Percentiles rank a stretch among this genome's conserved stretches.
Evolutionary conservation across 2,888 invertebrate species (phyloP).

Genomic region (Panorpa germanica): DNA sequence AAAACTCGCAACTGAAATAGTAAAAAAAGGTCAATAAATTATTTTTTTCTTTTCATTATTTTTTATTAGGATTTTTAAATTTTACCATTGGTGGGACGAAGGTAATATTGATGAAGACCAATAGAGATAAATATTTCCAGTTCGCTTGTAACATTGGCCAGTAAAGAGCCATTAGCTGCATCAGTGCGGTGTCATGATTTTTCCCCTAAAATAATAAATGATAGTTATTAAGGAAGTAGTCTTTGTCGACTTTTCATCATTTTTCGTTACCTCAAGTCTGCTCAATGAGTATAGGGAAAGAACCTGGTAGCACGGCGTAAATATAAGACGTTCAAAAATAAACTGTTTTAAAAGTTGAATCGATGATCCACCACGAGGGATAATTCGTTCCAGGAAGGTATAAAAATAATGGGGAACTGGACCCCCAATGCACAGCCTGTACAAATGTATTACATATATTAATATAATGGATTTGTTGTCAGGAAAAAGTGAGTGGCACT

Average conservation of each 20-base stretch:
- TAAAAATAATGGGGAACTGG: constrained; percentile 65
- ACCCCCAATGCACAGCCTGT: constrained; percentile 60
- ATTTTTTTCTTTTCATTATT: constrained; percentile 2
- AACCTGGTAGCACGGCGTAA: constrained; percentile 50
- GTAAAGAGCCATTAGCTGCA: constrained; percentile 43
- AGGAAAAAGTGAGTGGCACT: constrained; percentile 8
- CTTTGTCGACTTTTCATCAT: not conserved
- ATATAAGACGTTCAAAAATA: constrained; percentile 49
- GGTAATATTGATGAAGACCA: constrained; percentile 54
- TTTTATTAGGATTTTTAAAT: not conserved
- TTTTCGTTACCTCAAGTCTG: constrained; percentile 38
- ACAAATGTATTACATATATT: constrained; percentile 12
- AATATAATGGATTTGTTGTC: constrained; percentile 8
- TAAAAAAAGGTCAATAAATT: constrained; percentile 8
- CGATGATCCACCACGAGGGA: constrained; percentile 35
- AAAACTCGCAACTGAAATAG: constrained; percentile 52
- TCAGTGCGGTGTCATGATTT: constrained; percentile 39
- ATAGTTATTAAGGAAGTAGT: not conserved
- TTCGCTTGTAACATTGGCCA: constrained; percentile 47
- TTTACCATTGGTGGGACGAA: constrained; percentile 63
- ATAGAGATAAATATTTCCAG: constrained; percentile 56
- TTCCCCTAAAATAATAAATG: constrained; percentile 31
- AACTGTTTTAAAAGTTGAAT: constrained; percentile 38
- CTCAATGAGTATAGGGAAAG: constrained; percentile 55
- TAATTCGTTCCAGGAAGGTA: constrained; percentile 34